Percentiles rank a stretch among this genome's conserved stretches.
These are phyloP conservation scores for Taenioides sp. DNA, from an alignment of 2,797 vertebrate genomes.

Conservation along the genomic window DNA sequence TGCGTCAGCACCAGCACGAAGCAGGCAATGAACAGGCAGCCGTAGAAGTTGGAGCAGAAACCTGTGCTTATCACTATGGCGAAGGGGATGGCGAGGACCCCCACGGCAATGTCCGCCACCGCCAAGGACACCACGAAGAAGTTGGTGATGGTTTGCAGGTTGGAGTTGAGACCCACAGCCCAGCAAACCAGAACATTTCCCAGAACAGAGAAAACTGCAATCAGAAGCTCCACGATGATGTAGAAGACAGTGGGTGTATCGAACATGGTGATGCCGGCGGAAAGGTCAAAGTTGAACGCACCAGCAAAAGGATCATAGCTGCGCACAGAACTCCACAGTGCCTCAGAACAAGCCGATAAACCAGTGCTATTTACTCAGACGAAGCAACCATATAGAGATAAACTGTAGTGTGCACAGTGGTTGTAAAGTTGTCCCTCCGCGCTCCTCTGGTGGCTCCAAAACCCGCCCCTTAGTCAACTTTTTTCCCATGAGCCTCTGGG, in stretches of 20 bases:
- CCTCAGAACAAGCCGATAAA: slow-evolving; percentile 20
- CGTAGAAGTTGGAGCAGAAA: slow-evolving; percentile 92
- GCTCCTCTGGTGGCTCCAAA: slow-evolving; percentile 27
- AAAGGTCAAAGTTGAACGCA: slow-evolving; percentile 52
- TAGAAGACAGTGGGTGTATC: slow-evolving; percentile 72
- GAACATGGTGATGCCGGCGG: slow-evolving; percentile 79
- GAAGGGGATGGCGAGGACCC: slow-evolving; percentile 92
- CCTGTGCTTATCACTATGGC: slow-evolving; percentile 92
- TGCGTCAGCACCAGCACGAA: slow-evolving; percentile 95
- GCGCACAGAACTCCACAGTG: slow-evolving; percentile 54
- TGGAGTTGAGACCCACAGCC: slow-evolving; percentile 93
- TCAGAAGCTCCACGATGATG: slow-evolving; percentile 89
- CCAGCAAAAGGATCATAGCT: slow-evolving; percentile 87
- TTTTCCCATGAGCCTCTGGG: slow-evolving; percentile 56
- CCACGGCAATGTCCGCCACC: slow-evolving; percentile 92
- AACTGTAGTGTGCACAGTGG: slow-evolving; percentile 10
- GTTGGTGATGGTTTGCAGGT: slow-evolving; percentile 96
- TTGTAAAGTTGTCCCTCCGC: slow-evolving; percentile 20
- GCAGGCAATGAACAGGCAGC: slow-evolving; percentile 95
- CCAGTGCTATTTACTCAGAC: slow-evolving; percentile 8
- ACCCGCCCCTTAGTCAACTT: slow-evolving; percentile 35
- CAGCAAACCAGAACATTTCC: slow-evolving; percentile 96
- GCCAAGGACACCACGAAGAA: slow-evolving; percentile 95
- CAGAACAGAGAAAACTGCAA: slow-evolving; percentile 88
- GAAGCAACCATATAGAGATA: slow-evolving; percentile 14